Evolutionary conservation across 2,113 vertebrate species (phyloP).

Genomic region (Chrysemys picta): DNA sequence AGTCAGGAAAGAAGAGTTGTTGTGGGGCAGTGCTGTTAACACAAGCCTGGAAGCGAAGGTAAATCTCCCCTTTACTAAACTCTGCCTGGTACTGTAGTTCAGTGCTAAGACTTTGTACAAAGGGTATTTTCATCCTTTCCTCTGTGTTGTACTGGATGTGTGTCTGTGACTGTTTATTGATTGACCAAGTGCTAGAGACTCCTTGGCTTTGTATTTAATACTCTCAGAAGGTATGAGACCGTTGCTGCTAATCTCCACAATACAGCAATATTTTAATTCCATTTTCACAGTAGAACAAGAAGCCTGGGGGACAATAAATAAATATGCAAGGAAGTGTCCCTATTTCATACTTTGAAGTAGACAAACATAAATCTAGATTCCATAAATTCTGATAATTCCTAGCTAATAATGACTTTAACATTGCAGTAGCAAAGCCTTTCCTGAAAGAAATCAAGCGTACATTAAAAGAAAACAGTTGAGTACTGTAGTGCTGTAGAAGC

Average conservation of each 20-base stretch:
- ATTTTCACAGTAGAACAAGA: not conserved
- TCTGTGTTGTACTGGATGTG: not conserved
- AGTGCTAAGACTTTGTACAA: not conserved
- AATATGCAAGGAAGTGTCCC: not conserved
- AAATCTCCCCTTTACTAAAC: not conserved
- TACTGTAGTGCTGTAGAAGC: slow-evolving; percentile 4
- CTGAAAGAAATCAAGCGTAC: not conserved
- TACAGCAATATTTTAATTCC: not conserved
- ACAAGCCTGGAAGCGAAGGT: not conserved
- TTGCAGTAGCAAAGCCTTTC: not conserved
- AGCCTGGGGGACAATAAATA: not conserved
- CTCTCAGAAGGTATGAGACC: not conserved
- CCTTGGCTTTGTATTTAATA: not conserved
- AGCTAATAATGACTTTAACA: not conserved
- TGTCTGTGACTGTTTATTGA: not conserved
- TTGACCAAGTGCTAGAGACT: not conserved
- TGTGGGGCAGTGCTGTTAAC: not conserved
- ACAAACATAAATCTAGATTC: not conserved
- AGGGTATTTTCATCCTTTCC: not conserved
- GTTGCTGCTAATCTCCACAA: not conserved
- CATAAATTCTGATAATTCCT: not conserved
- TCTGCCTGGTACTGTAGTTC: not conserved
- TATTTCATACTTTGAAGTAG: not conserved
- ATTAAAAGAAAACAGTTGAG: not conserved
- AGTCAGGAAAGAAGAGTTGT: not conserved